Base-by-base conservation (phyloP, 2,888 invertebrate species). In the Lymantria dispar region DNA sequence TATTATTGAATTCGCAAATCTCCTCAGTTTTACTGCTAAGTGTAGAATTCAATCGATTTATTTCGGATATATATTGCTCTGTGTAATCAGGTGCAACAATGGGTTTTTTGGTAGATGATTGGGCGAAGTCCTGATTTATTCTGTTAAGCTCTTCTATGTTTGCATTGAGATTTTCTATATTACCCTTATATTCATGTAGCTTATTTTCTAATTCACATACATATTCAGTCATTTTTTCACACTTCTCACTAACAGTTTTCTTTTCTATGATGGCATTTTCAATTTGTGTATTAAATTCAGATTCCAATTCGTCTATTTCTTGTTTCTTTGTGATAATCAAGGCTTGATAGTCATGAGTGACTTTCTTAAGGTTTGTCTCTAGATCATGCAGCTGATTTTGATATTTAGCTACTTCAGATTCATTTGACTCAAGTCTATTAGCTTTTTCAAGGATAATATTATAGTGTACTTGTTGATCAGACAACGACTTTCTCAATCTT, bases 21-120 rank as follows among this genome's bases (percentile, higher is more conserved):
- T 92, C 87, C 33, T 86, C 71, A 65, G 92, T 92, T 72, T 92
- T 92, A 50, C 78, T 86, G 36, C 85, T 85, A 1, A 94, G 68
- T 36, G 92, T 60, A 47, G 92, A 86, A 48, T 92, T 91, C 0
- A 94, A 74, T 38, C 90, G 91, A 63, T 93, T 93, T 64, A 94
- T 93, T 80, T 94, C 94, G 62, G 76, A 89, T 58, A 91, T 79
- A 58, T 89, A 91, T 58, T 90, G 90, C 51, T 90, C 90, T 8
- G 91, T 90, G 63, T 89, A 91, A 72, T 91, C 90, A 9, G 92
- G 78, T 1, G 68, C 14, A 44, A 58, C 47, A 40, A 41, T 50
- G 40, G 72, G 65, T 42, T 78, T 70, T 57, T 61, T 68, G 14
- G 61, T 60, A 14, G 67, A 59, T 38, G 68, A 63, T 44, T 80